phyloP scores from a whole-genome alignment of 2,888 invertebrate species.

The Megamerina dolium region DNA sequence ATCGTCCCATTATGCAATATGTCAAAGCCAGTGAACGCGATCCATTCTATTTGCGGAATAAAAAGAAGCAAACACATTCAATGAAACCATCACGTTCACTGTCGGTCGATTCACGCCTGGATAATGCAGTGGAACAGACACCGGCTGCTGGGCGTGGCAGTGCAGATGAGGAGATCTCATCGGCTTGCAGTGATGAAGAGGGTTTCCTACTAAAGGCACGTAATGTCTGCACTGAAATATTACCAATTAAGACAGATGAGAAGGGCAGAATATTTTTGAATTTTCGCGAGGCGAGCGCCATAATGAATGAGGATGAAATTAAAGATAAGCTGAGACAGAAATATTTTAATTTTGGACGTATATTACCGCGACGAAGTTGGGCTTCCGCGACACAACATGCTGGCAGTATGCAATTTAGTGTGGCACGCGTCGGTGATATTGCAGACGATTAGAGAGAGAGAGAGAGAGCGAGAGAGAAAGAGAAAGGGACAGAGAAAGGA shows the following conservation, averaged over 20 bases:
- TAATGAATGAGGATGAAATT: slow-evolving; percentile 48
- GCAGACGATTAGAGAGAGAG: slow-evolving; percentile 29
- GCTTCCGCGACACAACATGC: slow-evolving; percentile 43
- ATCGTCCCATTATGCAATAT: slow-evolving; percentile 73
- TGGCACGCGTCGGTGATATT: slow-evolving; percentile 31
- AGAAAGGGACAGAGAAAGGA: not conserved
- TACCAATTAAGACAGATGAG: slow-evolving; percentile 49
- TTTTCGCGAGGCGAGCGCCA: slow-evolving; percentile 47
- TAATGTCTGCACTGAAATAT: slow-evolving; percentile 48
- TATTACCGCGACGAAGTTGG: slow-evolving; percentile 44
- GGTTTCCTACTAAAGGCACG: slow-evolving; percentile 43
- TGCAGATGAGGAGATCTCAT: slow-evolving; percentile 13
- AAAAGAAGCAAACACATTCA: slow-evolving; percentile 51
- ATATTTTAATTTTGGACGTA: slow-evolving; percentile 45
- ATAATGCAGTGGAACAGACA: slow-evolving; percentile 21
- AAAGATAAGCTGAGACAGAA: slow-evolving; percentile 45
- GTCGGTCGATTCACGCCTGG: slow-evolving; percentile 43
- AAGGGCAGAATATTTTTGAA: slow-evolving; percentile 48
- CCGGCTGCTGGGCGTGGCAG: not conserved
- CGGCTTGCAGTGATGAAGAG: slow-evolving; percentile 29
- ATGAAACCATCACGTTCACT: slow-evolving; percentile 55
- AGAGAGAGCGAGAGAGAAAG: too few species aligned
- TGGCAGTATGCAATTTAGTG: slow-evolving; percentile 33
- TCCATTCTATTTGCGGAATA: slow-evolving; percentile 64
- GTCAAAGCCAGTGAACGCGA: slow-evolving; percentile 87